These are phyloP conservation scores for Fregetta grallaria DNA, from an alignment of 2,113 vertebrate genomes.

Conservation along the genomic window DNA sequence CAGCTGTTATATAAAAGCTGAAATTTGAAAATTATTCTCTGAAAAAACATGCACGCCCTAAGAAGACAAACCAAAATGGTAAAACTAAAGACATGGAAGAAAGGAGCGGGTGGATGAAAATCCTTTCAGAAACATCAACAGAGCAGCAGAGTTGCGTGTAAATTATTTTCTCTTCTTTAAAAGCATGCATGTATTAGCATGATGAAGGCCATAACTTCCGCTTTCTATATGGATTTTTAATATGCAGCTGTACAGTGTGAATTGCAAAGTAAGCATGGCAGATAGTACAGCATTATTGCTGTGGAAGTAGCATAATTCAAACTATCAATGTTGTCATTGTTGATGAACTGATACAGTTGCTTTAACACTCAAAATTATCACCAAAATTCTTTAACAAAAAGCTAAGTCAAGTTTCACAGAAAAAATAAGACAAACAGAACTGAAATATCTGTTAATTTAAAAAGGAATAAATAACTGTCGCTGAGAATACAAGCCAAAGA, in stretches of 20 bases:
- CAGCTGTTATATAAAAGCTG: not conserved
- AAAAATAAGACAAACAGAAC: not conserved
- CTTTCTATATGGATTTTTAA: not conserved
- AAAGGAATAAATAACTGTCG: not conserved
- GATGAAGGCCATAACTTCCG: not conserved
- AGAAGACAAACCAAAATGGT: not conserved
- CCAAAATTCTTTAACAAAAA: not conserved
- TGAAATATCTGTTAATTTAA: not conserved
- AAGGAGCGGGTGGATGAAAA: not conserved
- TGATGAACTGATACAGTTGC: not conserved
- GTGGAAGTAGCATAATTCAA: not conserved
- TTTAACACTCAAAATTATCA: not conserved
- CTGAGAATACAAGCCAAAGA: not conserved
- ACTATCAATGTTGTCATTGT: accelerated
- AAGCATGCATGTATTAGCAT: not conserved
- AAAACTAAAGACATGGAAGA: not conserved
- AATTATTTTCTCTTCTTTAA: not conserved
- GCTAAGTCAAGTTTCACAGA: not conserved
- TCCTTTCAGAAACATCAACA: not conserved
- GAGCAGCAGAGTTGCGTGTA: not conserved
- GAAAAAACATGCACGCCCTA: not conserved
- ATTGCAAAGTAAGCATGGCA: not conserved
- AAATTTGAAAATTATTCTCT: not conserved
- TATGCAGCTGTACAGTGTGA: not conserved
- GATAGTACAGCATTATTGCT: not conserved